Evolutionary conservation across 2,113 vertebrate genomes (phyloP).

Genomic region (Argyrosomus japonicus): DNA sequence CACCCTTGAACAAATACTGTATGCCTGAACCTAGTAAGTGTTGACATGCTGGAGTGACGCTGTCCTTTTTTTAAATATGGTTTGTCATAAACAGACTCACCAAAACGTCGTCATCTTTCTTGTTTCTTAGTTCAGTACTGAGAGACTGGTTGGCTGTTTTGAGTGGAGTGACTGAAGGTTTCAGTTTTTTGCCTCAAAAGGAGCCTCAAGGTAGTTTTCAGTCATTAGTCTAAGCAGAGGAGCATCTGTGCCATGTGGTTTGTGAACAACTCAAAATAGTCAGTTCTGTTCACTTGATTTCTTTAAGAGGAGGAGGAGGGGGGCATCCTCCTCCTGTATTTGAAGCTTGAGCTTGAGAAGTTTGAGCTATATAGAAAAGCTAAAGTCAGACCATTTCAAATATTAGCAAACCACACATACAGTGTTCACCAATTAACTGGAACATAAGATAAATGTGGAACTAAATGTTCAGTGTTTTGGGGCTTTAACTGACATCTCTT

Average conservation of each 20-base stretch:
- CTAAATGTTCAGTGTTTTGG: neutral
- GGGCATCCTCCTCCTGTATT: neutral
- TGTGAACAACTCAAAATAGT: slow-evolving; percentile 23
- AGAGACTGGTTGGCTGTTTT: neutral
- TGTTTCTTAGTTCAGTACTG: neutral
- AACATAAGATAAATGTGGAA: neutral
- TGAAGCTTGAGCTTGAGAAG: neutral
- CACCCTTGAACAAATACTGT: neutral
- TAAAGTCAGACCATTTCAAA: slow-evolving; percentile 32
- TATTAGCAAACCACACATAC: slow-evolving; percentile 27
- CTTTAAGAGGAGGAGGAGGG: neutral
- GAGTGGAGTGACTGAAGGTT: neutral
- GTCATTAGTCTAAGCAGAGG: slow-evolving; percentile 15
- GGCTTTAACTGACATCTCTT: neutral
- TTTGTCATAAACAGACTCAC: neutral
- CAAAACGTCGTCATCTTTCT: neutral
- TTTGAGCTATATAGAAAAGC: neutral
- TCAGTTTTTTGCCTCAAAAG: neutral
- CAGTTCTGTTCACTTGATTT: neutral
- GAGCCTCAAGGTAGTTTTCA: slow-evolving; percentile 16
- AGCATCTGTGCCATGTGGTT: slow-evolving; percentile 36
- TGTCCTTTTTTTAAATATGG: neutral
- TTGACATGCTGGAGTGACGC: neutral
- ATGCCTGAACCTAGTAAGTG: neutral
- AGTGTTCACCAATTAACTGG: slow-evolving; percentile 2